Evolutionary conservation across 2,888 invertebrate species (phyloP), one percentile per base, ranked within the genome.

Genomic region (Buathra laborator): DNA sequence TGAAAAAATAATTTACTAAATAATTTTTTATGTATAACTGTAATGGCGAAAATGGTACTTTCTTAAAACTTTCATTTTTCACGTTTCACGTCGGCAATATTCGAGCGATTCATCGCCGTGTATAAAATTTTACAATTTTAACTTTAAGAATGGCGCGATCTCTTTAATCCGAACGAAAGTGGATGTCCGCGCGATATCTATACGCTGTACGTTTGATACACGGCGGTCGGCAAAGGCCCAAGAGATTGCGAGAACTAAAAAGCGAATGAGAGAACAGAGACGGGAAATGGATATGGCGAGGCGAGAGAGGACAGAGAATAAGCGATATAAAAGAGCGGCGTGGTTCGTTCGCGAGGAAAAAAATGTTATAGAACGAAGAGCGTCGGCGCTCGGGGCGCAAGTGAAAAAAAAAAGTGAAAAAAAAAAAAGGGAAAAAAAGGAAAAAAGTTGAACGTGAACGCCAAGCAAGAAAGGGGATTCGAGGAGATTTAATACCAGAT

Each of bases 401-500:
- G 78, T n/a, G 51, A 74, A 48, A 74, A 75, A 75, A 70, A 75
- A 80, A 80, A 66, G 48, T 16, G 16, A 48, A 74, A 75, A 64
- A 68, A 80, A 80, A 66, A 51, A 51, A 16, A 16, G 80, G 86
- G 87, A 87, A 87, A 74, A 56, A 53, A 53, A 10, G 32, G 81
- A 88, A 87, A 88, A 86, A 88, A 87, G 79, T 80, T 80, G 88
- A 87, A 88, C 87, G 88, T 87, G 87, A 80, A 76, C 72, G 80
- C 68, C 56, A 51, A 75, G 81, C 71, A 86, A 87, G 86, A 89
- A 90, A 90, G 84, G 87, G 87, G 91, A 90, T 92, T 92, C 90
- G 89, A 88, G 86, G 88, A 91, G 92, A 93, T 93, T 92, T 93
- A 92, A 93, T 92, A 93, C 88, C 89, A 93, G 92, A 93, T 92